Base-by-base conservation (phyloP, 2,797 vertebrate genomes). In the Silurus aristotelis region DNA sequence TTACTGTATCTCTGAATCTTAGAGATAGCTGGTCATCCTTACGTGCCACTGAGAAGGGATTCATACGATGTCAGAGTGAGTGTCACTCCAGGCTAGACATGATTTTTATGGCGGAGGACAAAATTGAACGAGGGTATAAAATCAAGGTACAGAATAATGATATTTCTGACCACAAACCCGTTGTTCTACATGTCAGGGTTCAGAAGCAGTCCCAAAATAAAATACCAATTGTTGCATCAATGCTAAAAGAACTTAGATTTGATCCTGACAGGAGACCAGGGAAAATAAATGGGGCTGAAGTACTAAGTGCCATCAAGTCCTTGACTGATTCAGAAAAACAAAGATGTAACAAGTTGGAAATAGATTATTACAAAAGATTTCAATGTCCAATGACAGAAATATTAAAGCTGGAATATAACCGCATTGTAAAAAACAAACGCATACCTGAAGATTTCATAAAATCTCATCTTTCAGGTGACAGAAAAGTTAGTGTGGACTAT, bases 251-350 rank as follows among this genome's bases (percentile, higher is more conserved):
- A 8, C 73, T 25, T 14, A 20, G 17, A 72, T 13, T 38, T 8
- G 9, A 1, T 66, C 64, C 20, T 61, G 55, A 84, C 25, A 68
- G 85, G 22, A 80, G 20, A 31, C 6, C 46, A 27, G 87, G 31
- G 9, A 80, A 83, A n/a, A 88, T 88, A 8, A 88, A 48, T n/a
- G 85, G 85, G 1, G 87, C 73, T 27, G 87, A 88, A 88, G 85
- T 88, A 27, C 38, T 86, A 43, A 70, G 4, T 68, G 87, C 61
- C 0, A 88, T 86, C 25, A 88, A 82, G 67, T 84, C 85, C 43
- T 6, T 86, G 1, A 58, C 48, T 43, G 46, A 84, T 14, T 75
- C 67, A 20, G 7, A 20, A 17, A 20, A 84, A 19, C 0, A 27
- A 20, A 19, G 20, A 20, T 52, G 48, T 20, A 13, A 67, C 55